These are phyloP conservation scores for Poeciliopsis turneri DNA, from an alignment of 2,797 vertebrate genomes.

Conservation along the genomic window DNA sequence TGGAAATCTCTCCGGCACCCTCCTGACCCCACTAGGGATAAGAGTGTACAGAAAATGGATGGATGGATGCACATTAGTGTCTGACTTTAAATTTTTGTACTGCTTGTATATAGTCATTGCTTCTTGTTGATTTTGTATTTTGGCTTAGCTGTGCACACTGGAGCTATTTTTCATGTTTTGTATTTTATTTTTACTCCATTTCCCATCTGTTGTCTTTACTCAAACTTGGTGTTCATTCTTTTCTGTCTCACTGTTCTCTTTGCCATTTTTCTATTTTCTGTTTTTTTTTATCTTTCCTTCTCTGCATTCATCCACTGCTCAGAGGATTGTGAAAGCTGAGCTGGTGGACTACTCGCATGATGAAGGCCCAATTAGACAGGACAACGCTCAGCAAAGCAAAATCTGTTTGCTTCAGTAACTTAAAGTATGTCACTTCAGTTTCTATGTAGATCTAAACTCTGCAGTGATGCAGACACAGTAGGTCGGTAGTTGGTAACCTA, in stretches of 20 bases:
- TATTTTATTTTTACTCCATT: slow-evolving; percentile 17
- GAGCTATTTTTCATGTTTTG: neutral
- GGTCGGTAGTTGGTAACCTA: slow-evolving; percentile 31
- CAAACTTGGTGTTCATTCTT: slow-evolving; percentile 51
- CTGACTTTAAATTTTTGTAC: neutral
- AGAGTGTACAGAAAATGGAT: too few relatives aligned
- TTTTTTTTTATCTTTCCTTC: slow-evolving; percentile 19
- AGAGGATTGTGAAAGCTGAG: slow-evolving; percentile 94
- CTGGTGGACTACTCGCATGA: slow-evolving; percentile 95
- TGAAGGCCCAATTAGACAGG: slow-evolving; percentile 82
- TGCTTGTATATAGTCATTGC: neutral
- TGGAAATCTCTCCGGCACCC: too few relatives aligned
- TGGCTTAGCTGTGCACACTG: neutral
- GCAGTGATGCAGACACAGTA: slow-evolving; percentile 11
- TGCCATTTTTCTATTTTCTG: slow-evolving; percentile 21
- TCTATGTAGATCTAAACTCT: slow-evolving; percentile 25
- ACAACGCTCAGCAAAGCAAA: slow-evolving; percentile 88
- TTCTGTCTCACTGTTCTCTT: slow-evolving; percentile 29
- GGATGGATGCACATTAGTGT: neutral
- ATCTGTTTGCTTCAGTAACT: slow-evolving; percentile 92
- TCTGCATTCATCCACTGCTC: slow-evolving; percentile 55
- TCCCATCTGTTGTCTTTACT: slow-evolving; percentile 1
- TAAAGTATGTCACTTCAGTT: slow-evolving; percentile 66
- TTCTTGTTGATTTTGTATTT: neutral
- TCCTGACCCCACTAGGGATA: too few relatives aligned